Conservation (phyloP, 2,888 invertebrate species). For the Seira musarum region DNA sequence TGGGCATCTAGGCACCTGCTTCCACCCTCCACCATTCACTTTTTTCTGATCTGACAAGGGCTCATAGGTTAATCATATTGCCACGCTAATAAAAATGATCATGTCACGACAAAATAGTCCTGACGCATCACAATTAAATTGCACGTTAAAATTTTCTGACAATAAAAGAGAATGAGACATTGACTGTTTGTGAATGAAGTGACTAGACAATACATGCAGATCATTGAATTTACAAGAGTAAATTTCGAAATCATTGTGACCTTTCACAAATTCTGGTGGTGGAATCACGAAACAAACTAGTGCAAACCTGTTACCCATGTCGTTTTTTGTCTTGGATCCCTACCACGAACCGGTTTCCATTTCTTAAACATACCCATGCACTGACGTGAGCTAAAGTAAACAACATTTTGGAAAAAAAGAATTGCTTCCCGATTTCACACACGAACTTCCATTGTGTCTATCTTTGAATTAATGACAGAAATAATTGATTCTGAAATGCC, state of each 20-base stretch:
- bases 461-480: neutral
- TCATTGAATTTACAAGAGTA: slow-evolving; percentile 39
- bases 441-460: neutral
- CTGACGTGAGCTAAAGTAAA: no score
- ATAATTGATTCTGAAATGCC: neutral
- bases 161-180: neutral
- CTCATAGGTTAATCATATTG: no score
- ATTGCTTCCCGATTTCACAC: neutral
- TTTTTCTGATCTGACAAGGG: no score
- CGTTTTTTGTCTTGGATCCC: neutral
- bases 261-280: neutral
- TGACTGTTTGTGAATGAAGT: neutral
- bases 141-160: neutral
- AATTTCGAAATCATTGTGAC: slow-evolving; percentile 38
- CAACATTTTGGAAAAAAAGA: neutral
- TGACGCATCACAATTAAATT: neutral
- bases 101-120: slow-evolving; percentile 17
- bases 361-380: no score
- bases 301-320: neutral
- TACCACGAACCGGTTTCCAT: neutral
- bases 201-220: no score
- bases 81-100: no score
- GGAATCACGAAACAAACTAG: neutral
- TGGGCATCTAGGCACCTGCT: no score
- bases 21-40: neutral